These are phyloP conservation scores for Nomada ruficornis DNA, from an alignment of 2,888 invertebrate genomes.

Conservation along the genomic window DNA sequence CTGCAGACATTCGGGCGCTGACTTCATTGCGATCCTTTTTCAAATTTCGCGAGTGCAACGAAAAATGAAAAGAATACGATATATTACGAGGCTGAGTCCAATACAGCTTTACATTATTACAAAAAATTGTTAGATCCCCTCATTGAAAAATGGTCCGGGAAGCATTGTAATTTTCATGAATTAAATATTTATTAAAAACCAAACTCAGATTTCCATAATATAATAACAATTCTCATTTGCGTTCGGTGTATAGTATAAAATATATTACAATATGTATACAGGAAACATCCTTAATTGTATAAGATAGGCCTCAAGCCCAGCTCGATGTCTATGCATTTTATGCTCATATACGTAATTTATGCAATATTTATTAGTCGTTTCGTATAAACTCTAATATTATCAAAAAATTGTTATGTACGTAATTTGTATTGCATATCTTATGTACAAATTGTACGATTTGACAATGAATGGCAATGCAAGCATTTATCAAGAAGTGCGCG, in stretches of 20 bases:
- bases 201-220: conserved; percentile 70
- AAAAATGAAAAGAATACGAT: background rate
- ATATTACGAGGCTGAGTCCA: too few relatives aligned
- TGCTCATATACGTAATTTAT: conserved; percentile 52
- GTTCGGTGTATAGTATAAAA: conserved; percentile 79
- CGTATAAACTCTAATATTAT: conserved; percentile 59
- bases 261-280: conserved; percentile 82
- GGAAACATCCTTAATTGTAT: conserved; percentile 68
- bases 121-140: background rate
- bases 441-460: conserved; percentile 58
- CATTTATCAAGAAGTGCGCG: conserved; percentile 38
- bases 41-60: background rate
- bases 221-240: conserved; percentile 76
- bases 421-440: conserved; percentile 47
- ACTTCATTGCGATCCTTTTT: background rate
- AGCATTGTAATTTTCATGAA: conserved; percentile 37
- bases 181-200: conserved; percentile 76
- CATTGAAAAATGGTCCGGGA: background rate
- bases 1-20: background rate
- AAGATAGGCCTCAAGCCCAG: conserved; percentile 77
- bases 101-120: background rate
- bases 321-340: conserved; percentile 70
- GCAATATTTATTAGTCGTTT: conserved; percentile 56
- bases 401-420: conserved; percentile 44
- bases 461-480: conserved; percentile 54